Base-by-base conservation (phyloP, 2,888 invertebrate genomes). In the Drosophila emarginata region DNA sequence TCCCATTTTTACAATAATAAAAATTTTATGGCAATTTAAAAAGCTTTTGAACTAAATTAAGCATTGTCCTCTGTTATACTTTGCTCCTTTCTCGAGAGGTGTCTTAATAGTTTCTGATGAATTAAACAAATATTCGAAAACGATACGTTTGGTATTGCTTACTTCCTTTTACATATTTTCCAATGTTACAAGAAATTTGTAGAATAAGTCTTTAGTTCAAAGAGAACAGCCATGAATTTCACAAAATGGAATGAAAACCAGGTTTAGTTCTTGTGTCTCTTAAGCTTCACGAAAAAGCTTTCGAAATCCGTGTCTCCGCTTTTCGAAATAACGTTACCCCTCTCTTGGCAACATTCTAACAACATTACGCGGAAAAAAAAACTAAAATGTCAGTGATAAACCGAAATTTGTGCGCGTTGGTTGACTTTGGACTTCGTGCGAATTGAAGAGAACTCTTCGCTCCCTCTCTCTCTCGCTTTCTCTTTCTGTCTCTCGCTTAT, bases 341-440 rank as follows among this genome's bases (percentile, higher is more conserved):
- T 36, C 36, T 7, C 14, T 15, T 15, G 14, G 54, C 54, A 54
- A 54, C 54, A 36, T 36, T 51, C 15, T 32, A 18, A 45, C 32
- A 53, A 53, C 53, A 53, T 53, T 53, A 28, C 26, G 53, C 53
- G 26, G 53, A 14, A 32, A 56, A 82, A 82, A 81, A 81, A 74
- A 81, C 5, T 26, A 77, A 77, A 78, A 79, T 81, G 9, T 82
- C 82, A 82, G 69, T 87, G 83, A 86, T 87, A 76, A 84, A 81
- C 71, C 66, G 85, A 78, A 79, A 77, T 81, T 82, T 71, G 87
- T 85, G 77, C 84, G 87, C 70, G 87, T 71, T 73, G 85, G 87
- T 80, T 83, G 83, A 80, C 64, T 67, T 58, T 61, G 57, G 36
- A 72, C 86, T 80, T 83, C 80, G 81, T 83, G 78, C 74, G 62